Evolutionary conservation across 1,140 invertebrate species (phyloP).

Genomic region (Melanaphis sacchari): DNA sequence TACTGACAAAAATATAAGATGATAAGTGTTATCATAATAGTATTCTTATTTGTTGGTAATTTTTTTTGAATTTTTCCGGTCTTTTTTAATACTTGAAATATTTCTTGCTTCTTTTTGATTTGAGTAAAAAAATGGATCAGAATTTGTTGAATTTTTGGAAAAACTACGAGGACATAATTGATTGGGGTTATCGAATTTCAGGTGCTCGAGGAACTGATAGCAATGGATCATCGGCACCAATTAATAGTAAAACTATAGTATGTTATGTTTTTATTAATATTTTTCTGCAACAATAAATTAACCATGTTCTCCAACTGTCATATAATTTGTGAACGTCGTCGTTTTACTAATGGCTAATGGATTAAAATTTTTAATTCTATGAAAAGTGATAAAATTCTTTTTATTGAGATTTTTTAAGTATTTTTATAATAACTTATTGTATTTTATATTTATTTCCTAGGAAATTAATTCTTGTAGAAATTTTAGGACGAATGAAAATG

Average conservation of each 20-base stretch:
- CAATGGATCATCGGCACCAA: background rate
- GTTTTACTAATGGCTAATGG: background rate
- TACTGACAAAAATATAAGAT: background rate
- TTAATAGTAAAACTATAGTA: background rate
- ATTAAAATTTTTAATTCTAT: background rate
- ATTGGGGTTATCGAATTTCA: slow-evolving; percentile 20
- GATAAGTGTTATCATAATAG: background rate
- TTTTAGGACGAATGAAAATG: background rate
- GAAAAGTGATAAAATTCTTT: background rate
- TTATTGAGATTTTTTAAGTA: background rate
- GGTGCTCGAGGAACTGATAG: background rate
- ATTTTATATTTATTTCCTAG: background rate
- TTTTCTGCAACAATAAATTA: background rate
- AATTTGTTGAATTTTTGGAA: slow-evolving; percentile 46
- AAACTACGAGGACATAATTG: slow-evolving; percentile 41
- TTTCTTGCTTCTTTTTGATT: background rate
- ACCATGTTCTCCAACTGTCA: too few relatives aligned
- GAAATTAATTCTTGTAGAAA: background rate
- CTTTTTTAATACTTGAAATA: background rate
- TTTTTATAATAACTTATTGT: background rate
- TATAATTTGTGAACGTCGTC: too few relatives aligned
- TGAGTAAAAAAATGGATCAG: slow-evolving; percentile 14
- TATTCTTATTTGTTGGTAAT: too few relatives aligned
- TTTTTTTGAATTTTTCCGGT: background rate
- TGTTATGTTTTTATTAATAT: background rate